phyloP scores from a whole-genome alignment of 1,140 invertebrate genomes.

The Cyrtorhinus lividipennis region DNA sequence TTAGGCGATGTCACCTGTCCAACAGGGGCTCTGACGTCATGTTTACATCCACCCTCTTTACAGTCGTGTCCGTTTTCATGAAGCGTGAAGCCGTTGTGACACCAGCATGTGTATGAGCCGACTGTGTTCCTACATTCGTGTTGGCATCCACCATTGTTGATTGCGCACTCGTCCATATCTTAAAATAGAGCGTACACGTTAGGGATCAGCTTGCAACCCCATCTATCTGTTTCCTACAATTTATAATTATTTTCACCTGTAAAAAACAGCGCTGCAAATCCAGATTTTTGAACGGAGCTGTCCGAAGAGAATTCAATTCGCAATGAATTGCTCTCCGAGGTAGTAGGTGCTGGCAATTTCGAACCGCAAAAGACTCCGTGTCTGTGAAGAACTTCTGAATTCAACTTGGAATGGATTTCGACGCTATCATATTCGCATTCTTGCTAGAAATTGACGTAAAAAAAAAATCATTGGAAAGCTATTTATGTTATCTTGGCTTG shows the following conservation, averaged over 20 bases:
- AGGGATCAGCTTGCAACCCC: no score
- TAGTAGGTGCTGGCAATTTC: slow-evolving; percentile 67
- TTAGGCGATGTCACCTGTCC: slow-evolving; percentile 85
- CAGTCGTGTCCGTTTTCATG: slow-evolving; percentile 91
- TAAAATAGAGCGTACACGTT: slow-evolving; percentile 18
- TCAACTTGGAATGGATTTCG: slow-evolving; percentile 72
- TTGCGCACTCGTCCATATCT: slow-evolving; percentile 94
- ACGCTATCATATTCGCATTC: slow-evolving; percentile 95
- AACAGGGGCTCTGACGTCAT: slow-evolving; percentile 56
- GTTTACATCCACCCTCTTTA: slow-evolving; percentile 89
- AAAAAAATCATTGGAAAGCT: no score
- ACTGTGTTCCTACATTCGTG: slow-evolving; percentile 93
- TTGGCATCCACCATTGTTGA: slow-evolving; percentile 91
- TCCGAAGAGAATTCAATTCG: slow-evolving; percentile 83
- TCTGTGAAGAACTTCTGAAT: slow-evolving; percentile 55
- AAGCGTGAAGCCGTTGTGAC: slow-evolving; percentile 89
- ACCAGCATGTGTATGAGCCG: slow-evolving; percentile 86
- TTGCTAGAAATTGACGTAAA: no score
- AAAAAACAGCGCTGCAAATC: slow-evolving; percentile 85
- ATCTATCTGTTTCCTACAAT: no score
- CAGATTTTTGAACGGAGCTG: slow-evolving; percentile 82
- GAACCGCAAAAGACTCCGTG: slow-evolving; percentile 80
- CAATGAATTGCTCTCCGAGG: slow-evolving; percentile 78
- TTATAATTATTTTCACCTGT: slow-evolving; percentile 61
- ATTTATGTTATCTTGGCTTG: no score